A percentile compares a stretch with the other conserved stretches of the same genome.
These are phyloP conservation scores for Agonopterix arenella DNA, from an alignment of 2,888 invertebrate species.

Conservation along the genomic window DNA sequence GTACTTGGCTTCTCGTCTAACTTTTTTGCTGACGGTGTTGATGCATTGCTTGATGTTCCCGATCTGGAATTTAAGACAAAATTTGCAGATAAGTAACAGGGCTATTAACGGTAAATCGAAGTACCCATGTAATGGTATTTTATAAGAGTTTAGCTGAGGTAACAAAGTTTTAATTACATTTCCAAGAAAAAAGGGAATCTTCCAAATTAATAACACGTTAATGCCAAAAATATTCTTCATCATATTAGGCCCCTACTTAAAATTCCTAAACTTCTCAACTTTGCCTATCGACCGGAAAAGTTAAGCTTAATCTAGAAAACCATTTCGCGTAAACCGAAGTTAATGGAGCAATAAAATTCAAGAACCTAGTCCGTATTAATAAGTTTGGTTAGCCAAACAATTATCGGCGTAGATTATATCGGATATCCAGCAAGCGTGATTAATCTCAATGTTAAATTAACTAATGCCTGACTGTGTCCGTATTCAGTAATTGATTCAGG, in stretches of 20 bases:
- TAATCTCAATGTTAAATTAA: conserved; percentile 54
- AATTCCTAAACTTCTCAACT: background rate
- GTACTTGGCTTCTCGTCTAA: conserved; percentile 93
- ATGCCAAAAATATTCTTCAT: too few species aligned
- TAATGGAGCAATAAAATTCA: too few species aligned
- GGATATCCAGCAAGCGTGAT: conserved; percentile 41
- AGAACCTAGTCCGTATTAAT: conserved; percentile 1
- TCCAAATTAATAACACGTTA: too few species aligned
- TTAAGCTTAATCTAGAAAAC: too few species aligned
- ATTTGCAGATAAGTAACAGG: background rate
- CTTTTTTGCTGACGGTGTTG: conserved; percentile 91
- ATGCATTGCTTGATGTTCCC: conserved; percentile 90
- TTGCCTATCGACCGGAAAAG: too few species aligned
- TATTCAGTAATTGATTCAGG: conserved; percentile 60
- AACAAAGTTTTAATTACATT: too few species aligned
- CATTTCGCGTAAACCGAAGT: too few species aligned
- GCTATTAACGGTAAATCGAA: background rate
- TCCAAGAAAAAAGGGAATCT: too few species aligned
- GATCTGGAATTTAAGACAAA: background rate
- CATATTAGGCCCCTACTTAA: background rate
- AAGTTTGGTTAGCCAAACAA: conserved; percentile 22
- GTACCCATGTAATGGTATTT: too few species aligned
- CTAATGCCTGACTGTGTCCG: conserved; percentile 35
- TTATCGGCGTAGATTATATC: conserved; percentile 41
- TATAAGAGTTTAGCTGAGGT: too few species aligned